These are phyloP conservation scores for Himalopsyche japonica DNA, from an alignment of 2,888 invertebrate genomes.

Conservation along the genomic window DNA sequence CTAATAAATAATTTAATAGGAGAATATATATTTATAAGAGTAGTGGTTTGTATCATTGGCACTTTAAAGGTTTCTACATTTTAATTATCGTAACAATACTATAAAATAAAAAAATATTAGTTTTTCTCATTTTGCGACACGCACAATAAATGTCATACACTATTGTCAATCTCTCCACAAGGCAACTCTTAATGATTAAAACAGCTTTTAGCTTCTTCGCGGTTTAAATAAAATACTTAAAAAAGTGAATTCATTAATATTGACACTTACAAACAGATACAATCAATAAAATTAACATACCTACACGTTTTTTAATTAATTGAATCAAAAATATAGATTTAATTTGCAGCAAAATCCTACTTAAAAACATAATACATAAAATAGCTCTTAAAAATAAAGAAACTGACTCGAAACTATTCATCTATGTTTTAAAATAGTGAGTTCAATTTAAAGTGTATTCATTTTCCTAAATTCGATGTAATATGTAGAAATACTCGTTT, in stretches of 20 bases:
- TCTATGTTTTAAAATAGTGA: no score
- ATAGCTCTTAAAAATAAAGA: not conserved
- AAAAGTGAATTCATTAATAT: not conserved
- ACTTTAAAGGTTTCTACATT: not conserved
- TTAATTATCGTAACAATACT: not conserved
- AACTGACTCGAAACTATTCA: not conserved
- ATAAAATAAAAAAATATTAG: not conserved
- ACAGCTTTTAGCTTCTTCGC: not conserved
- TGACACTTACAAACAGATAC: not conserved
- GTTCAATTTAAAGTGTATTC: not conserved
- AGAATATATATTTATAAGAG: not conserved
- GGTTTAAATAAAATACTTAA: not conserved
- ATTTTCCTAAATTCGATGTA: not conserved
- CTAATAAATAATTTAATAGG: not conserved
- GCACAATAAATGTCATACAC: not conserved
- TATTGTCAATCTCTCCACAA: not conserved
- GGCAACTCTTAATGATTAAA: not conserved
- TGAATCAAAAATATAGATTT: not conserved
- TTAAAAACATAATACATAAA: not conserved
- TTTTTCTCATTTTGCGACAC: not conserved
- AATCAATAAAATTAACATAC: not conserved
- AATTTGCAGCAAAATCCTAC: not conserved
- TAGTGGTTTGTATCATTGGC: not conserved
- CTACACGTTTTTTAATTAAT: not conserved
- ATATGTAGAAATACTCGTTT: not conserved